Conservation (phyloP, 2,888 invertebrate genomes). For the Parochlus steinenii region DNA sequence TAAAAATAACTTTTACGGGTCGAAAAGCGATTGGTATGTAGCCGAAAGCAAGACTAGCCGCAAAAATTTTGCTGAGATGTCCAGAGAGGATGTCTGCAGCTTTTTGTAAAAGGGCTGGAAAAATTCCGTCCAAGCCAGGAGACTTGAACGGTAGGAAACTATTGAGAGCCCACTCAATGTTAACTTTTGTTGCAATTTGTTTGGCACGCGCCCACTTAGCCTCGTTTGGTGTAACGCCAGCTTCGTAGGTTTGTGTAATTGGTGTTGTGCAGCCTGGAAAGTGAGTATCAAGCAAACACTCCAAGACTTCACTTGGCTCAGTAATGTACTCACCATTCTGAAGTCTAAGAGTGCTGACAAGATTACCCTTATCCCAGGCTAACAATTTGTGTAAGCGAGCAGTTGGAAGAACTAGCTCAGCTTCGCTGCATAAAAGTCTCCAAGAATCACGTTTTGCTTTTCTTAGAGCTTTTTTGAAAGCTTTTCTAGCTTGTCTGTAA, state of each 20-base stretch:
- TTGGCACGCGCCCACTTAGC: neutral
- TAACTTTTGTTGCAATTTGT: neutral
- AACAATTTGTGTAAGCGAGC: neutral
- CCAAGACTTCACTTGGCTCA: neutral
- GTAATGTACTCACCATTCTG: neutral
- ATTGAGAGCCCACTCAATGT: neutral
- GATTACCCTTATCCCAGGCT: neutral
- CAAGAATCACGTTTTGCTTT: neutral
- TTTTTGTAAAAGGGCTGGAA: neutral
- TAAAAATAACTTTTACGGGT: conserved; percentile 12
- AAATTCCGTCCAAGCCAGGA: neutral
- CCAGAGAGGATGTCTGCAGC: neutral
- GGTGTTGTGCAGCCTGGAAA: neutral
- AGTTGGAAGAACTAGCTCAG: neutral
- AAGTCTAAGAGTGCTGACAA: neutral
- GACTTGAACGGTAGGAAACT: neutral
- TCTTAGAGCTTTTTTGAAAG: neutral
- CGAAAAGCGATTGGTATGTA: conserved; percentile 8
- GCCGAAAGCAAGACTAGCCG: neutral
- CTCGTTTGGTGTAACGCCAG: neutral
- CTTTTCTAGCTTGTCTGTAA: neutral
- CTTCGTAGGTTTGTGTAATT: neutral
- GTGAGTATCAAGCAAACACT: neutral
- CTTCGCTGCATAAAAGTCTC: neutral
- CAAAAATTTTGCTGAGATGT: neutral